Conservation (phyloP, 2,888 invertebrate genomes). For the Cheilosia scutellata region DNA sequence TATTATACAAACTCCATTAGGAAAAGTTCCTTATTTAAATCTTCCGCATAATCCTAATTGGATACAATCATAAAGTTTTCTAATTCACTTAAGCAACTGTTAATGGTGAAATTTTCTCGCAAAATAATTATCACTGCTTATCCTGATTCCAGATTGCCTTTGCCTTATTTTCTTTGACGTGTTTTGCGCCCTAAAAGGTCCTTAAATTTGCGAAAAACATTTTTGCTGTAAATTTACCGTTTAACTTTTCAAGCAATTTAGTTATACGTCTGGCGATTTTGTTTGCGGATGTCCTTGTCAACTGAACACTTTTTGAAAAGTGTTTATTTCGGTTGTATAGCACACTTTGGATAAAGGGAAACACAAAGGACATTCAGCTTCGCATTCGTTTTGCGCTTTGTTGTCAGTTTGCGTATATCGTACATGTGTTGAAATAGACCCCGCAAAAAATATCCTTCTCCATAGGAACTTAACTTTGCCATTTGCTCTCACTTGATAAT, state of each 20-base stretch:
- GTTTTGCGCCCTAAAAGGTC: neutral
- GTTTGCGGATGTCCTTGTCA: neutral
- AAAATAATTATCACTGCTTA: slow-evolving; percentile 57
- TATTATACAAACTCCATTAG: slow-evolving; percentile 39
- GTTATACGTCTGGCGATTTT: slow-evolving; percentile 17
- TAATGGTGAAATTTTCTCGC: slow-evolving; percentile 42
- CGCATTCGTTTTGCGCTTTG: too few relatives aligned
- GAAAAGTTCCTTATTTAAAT: slow-evolving; percentile 35
- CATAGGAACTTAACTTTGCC: too few relatives aligned
- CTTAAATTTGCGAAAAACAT: slow-evolving; percentile 28
- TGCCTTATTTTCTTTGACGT: slow-evolving; percentile 16
- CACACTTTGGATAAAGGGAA: too few relatives aligned
- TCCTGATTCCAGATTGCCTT: slow-evolving; percentile 58
- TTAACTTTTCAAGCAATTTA: slow-evolving; percentile 53
- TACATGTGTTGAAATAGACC: too few relatives aligned
- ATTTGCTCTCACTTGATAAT: too few relatives aligned
- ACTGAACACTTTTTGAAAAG: neutral
- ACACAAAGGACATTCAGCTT: too few relatives aligned
- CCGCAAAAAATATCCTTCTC: too few relatives aligned
- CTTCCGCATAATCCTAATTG: slow-evolving; percentile 58
- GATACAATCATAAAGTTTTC: slow-evolving; percentile 59
- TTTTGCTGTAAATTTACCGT: neutral
- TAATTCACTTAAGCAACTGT: slow-evolving; percentile 61
- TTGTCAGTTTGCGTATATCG: too few relatives aligned
- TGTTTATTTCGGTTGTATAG: too few relatives aligned